phyloP scores from a whole-genome alignment of 2,888 invertebrate species.

The Lepetodrilus schrolli region DNA sequence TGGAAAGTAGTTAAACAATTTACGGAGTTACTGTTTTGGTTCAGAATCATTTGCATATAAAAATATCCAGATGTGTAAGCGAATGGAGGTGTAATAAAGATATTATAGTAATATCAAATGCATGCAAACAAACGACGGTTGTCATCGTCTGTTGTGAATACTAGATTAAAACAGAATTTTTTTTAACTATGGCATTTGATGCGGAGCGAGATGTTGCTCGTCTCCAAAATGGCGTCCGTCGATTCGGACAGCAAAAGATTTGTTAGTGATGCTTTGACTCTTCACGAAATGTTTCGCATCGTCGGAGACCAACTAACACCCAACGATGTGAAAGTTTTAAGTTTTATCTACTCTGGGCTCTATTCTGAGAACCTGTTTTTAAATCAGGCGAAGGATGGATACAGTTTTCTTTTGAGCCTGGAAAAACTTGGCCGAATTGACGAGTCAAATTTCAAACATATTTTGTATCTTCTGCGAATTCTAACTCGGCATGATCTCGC shows the following conservation, averaged over 20 bases:
- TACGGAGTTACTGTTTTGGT: too few relatives aligned
- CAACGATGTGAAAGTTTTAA: conserved; percentile 32
- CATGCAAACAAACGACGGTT: too few relatives aligned
- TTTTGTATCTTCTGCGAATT: conserved; percentile 48
- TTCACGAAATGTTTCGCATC: conserved; percentile 57
- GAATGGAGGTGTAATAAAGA: too few relatives aligned
- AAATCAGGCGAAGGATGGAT: conserved; percentile 52
- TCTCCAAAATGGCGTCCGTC: conserved; percentile 22
- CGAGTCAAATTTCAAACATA: conserved; percentile 53
- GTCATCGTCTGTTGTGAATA: too few relatives aligned
- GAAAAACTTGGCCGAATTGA: conserved; percentile 52
- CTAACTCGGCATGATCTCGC: conserved; percentile 53
- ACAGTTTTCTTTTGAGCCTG: conserved; percentile 50
- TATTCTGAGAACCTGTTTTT: conserved; percentile 41
- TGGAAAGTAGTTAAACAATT: too few relatives aligned
- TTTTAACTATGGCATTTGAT: neutral
- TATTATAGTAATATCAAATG: too few relatives aligned
- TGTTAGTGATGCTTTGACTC: conserved; percentile 30
- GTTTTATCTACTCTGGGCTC: conserved; percentile 44
- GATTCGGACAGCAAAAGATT: neutral
- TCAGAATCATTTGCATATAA: too few relatives aligned
- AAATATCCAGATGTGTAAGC: too few relatives aligned
- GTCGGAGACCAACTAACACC: conserved; percentile 49
- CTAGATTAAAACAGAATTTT: too few relatives aligned
- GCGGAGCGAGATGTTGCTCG: neutral